Base-by-base conservation (phyloP, 2,113 vertebrate genomes). In the Anolis sagrei region DNA sequence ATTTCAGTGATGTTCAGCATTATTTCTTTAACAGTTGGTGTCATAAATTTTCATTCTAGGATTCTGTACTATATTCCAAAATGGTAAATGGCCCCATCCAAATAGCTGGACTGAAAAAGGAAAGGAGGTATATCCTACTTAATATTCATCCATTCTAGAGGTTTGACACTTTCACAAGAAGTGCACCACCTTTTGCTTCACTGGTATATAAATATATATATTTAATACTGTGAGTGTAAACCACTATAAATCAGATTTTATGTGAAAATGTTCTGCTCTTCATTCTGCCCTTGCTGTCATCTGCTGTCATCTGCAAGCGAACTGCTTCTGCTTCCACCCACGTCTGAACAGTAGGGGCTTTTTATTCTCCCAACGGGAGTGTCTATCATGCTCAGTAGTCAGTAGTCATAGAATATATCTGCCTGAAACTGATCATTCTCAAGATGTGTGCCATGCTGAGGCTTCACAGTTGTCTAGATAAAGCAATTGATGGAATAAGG, bases 371-470 rank as follows among this genome's bases (percentile, higher is more conserved):
- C 77, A 75, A 2, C 51, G 21, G 19, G 68, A 73, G 29, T 75
- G 77, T 51, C 84, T 74, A 74, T 80, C 44, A 80, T 58, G 48
- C 54, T 34, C 51, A 48, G 54, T 73, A 62, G 77, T 34, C 51
- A 48, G 54, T 73, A 62, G 77, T 49, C 54, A 49, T 49, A 80
- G 69, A 74, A 74, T 80, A 51, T 16, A 27, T 34, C 19, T 72
- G 76, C 68, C 77, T 39, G 6, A 74, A 19, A 61, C 34, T 66
- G 73, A 64, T 74, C 58, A 34, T 74, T 80, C 39, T 75, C 44
- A 73, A 74, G 58, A 86, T 61, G 69, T 23, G 13, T 49, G 19
- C 84, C 84, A 74, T 62, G 82, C 82, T 83, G 82, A 54, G 70
- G 62, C 54, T 48, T 83, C 82, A 83, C 82, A 75, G 82, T 32